phyloP scores from a whole-genome alignment of 1,140 invertebrate species.

The Camponotus pennsylvanicus region DNA sequence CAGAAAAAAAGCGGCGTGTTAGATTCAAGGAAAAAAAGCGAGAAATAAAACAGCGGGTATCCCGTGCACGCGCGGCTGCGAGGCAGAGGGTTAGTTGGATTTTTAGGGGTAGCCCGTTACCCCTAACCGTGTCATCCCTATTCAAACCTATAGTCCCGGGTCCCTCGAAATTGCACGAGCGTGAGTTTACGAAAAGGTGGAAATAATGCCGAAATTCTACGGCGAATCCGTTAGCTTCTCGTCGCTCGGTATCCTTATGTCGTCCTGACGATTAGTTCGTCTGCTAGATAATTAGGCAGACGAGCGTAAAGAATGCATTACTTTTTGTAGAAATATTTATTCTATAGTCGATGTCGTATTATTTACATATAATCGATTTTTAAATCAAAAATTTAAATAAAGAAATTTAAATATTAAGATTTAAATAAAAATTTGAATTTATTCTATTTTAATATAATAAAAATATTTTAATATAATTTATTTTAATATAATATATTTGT shows the following conservation, averaged over 20 bases:
- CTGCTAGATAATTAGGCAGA: constrained; percentile 27
- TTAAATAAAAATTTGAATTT: not conserved
- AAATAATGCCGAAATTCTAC: constrained; percentile 67
- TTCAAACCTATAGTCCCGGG: constrained; percentile 17
- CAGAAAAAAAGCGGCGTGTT: constrained; percentile 66
- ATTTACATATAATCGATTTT: not conserved
- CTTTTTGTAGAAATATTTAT: constrained; percentile 28
- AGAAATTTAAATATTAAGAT: not conserved
- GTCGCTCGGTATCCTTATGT: constrained; percentile 45
- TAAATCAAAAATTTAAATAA: not conserved
- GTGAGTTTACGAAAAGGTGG: constrained; percentile 74
- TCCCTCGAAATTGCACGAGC: constrained; percentile 73
- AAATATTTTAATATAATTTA: not conserved
- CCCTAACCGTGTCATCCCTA: constrained; percentile 78
- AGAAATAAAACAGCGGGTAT: constrained; percentile 74
- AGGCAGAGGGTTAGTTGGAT: constrained; percentile 80
- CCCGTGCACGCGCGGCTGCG: constrained; percentile 69
- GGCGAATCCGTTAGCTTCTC: constrained; percentile 65
- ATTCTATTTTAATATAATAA: not conserved
- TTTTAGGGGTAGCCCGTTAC: constrained; percentile 76
- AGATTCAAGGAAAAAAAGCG: constrained; percentile 62
- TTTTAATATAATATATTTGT: not conserved
- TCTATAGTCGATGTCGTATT: not conserved
- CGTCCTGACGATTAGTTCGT: constrained; percentile 26
- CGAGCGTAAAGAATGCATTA: constrained; percentile 1